Base-by-base conservation (phyloP, 2,888 invertebrate species). In the Drosophila hawaiiensis region DNA sequence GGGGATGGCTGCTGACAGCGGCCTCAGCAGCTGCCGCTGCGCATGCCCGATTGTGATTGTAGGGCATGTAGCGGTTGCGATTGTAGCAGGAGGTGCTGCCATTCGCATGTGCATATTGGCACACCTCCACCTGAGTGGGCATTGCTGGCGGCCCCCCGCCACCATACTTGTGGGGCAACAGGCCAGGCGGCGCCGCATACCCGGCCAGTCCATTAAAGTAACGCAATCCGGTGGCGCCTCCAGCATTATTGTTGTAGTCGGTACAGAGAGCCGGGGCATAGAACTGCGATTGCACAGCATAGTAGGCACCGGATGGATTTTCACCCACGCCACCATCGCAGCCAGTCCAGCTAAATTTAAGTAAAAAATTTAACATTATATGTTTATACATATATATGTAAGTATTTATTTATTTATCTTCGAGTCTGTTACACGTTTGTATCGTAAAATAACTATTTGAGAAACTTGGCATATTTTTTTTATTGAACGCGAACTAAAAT, bases 11-110 rank as follows among this genome's bases (percentile, higher is more conserved):
- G 2, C 73, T 76, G 6, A 76, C 72, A 7, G 82, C 72, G 0
- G 80, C 78, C 41, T 80, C 73, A 28, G 84, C 79, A 5, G 84
- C 83, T 29, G 84, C 84, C 14, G 91, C 81, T 5, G 89, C 84
- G 66, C 83, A 90, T 22, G 80, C 76, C 1, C 91, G 87, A 75
- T 88, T 91, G 7, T 91, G 91, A 73, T 87, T 92, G 62, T 93
- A 93, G 12, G 93, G 93, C 87, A 91, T 91, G 56, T 93, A 93
- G n/a, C 93, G 92, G 70, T 91, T 92, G 43, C 92, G 89, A 73
- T 89, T 89, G 52, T 85, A 92, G 67, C 89, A 87, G 5, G 86
- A 85, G 35, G 69, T 69, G 52, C 76, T 85, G 52, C 82, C 83
- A 39, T 77, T 83, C 12, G 70, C 69, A 63, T 84, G 82, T 1